Base-by-base conservation (phyloP, 1,140 invertebrate species). In the Lamellibrachia luymesi region DNA sequence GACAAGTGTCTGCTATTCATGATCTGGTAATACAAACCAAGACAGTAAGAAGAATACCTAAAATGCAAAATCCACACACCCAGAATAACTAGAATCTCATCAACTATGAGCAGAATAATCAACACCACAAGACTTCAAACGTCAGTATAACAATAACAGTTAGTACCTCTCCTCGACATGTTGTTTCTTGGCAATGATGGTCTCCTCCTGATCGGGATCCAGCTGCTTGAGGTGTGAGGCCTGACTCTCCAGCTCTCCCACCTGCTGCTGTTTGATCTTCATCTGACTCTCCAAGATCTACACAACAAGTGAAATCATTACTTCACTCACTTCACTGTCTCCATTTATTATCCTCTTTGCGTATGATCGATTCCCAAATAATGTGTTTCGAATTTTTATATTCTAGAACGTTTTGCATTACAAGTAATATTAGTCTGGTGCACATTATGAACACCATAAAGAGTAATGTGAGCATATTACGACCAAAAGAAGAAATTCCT, bases 171-270 rank as follows among this genome's bases (percentile, higher is more conserved):
- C 97, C 93, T 99, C 98, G 7, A 99, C 99, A 92, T 98, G 96
- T 93, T 97, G 97, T 95, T 99, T 99, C 97, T 99, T 99, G 49
- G 97, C 97, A 95, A 98, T 98, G 95, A 99, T 99, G 95, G 99
- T 98, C 92, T 99, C 98, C 96, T 98, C 98, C 96, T 99, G 99
- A 89, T 98, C 98, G 0, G 99, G 99, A 64, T 99, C 98, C 50
- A 99, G 99, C 95, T 98, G 98, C 95, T 99, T 98, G 92, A 99
- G 96, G 95, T 99, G 98, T 94, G 99, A 98, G 0, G 99, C 98
- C 96, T 99, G 99, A 93, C 98, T 98, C 95, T 99, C 98, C 50
- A 99, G 97, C 95, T 99, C 98, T 91, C 98, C 98, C 0, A 99
- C 98, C 95, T 96, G 96, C 93, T 95, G 94, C 93, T 96, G 95